Percentiles rank a stretch among this genome's conserved stretches.
These are phyloP conservation scores for Orycteropus afer DNA, from an alignment of 2,113 vertebrate genomes.

Conservation along the genomic window DNA sequence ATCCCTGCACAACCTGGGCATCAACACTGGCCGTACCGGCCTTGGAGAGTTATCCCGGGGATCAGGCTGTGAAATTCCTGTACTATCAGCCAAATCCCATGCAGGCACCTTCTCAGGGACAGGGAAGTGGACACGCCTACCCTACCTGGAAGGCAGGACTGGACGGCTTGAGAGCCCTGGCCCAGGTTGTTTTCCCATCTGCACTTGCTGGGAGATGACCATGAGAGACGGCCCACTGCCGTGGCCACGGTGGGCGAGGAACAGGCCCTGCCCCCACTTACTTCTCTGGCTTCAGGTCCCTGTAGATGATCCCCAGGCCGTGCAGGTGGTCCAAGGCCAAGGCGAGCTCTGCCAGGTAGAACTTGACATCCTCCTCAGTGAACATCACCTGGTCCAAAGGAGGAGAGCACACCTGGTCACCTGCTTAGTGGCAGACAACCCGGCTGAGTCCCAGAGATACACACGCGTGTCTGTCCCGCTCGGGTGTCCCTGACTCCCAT, in stretches of 20 bases:
- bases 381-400: conserved; percentile 90
- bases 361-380: conserved; percentile 94
- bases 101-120: no score
- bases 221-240: accelerated
- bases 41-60: no score
- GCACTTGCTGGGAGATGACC: accelerated
- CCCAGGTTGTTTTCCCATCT: accelerated
- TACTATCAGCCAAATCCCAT: accelerated
- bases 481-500: not conserved
- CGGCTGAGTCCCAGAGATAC: accelerated
- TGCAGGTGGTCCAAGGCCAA: conserved; percentile 92
- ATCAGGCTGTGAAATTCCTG: accelerated
- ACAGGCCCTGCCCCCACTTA: conserved; percentile 78
- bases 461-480: not conserved
- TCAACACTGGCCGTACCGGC: no score
- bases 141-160: accelerated
- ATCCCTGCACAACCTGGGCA: no score
- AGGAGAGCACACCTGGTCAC: not conserved
- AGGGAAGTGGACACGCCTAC: accelerated
- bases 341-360: conserved; percentile 93
- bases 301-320: conserved; percentile 92
- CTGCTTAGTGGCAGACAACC: no score
- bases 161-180: accelerated
- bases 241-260: not conserved
- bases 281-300: conserved; percentile 94